Evolutionary conservation across 2,113 vertebrate genomes (phyloP).

Genomic region (Anhinga anhinga): DNA sequence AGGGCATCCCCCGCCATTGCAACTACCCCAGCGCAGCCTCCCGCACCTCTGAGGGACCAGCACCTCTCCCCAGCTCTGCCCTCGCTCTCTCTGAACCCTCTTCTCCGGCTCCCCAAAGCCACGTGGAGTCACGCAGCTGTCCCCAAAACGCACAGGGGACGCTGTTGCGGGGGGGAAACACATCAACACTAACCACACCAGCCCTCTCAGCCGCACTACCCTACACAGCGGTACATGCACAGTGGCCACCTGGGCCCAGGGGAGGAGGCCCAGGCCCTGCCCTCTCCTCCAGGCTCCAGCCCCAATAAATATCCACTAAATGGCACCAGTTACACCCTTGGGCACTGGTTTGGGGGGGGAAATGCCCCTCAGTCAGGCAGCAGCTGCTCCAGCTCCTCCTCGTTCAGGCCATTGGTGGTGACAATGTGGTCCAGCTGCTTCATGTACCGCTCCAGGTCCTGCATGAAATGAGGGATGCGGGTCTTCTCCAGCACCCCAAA

Average conservation of each 20-base stretch:
- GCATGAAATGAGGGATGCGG: conserved; percentile 95
- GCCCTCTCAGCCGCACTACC: background rate
- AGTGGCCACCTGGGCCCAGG: fast-evolving
- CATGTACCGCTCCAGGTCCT: conserved; percentile 85
- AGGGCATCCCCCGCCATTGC: background rate
- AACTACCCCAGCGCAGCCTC: background rate
- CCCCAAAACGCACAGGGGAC: background rate
- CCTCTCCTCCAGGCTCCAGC: background rate
- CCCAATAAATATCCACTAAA: background rate
- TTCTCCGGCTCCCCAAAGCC: background rate
- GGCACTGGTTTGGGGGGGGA: background rate
- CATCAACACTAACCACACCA: background rate
- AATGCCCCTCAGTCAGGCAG: conserved; percentile 77
- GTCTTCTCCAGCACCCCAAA: conserved; percentile 79
- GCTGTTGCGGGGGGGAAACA: background rate
- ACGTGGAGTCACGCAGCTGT: fast-evolving
- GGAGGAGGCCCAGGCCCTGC: background rate
- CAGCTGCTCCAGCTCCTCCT: conserved; percentile 80
- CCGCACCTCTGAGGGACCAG: background rate
- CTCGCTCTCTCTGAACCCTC: background rate
- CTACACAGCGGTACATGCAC: conserved; percentile 27
- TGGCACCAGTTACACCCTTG: background rate
- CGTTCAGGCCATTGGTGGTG: conserved; percentile 84
- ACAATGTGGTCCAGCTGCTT: conserved; percentile 91
- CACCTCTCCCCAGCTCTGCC: background rate